A percentile compares a stretch with the other conserved stretches of the same genome.
Evolutionary conservation across 2,888 invertebrate species (phyloP).

Genomic region (Cabera pusaria): DNA sequence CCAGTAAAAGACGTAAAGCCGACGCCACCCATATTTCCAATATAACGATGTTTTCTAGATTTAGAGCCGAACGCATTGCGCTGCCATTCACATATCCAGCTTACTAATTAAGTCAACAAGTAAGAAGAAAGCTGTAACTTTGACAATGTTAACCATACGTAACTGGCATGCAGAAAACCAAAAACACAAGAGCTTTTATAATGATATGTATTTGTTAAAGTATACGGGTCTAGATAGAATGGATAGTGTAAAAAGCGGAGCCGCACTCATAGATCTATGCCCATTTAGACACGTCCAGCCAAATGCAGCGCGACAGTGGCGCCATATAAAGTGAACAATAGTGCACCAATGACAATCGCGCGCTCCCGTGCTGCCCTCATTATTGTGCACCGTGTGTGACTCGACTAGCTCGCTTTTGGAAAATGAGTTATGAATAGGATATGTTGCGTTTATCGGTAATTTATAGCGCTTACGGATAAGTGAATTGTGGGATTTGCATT

Average conservation of each 20-base stretch:
- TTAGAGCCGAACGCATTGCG: conserved; percentile 71
- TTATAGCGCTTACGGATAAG: conserved; percentile 13
- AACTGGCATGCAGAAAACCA: conserved; percentile 58
- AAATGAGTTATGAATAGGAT: conserved; percentile 37
- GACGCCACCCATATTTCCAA: conserved; percentile 73
- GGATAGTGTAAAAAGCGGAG: conserved; percentile 60
- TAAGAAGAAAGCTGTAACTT: conserved; percentile 80
- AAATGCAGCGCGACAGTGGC: conserved; percentile 67
- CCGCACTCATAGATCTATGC: conserved; percentile 78
- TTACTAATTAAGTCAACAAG: conserved; percentile 81
- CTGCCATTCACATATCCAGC: conserved; percentile 82
- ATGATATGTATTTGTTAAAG: conserved; percentile 4
- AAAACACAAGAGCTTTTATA: conserved; percentile 40
- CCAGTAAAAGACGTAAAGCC: conserved; percentile 44
- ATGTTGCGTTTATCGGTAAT: conserved; percentile 24
- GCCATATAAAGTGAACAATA: conserved; percentile 81
- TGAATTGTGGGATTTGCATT: conserved; percentile 10
- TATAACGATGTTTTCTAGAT: conserved; percentile 75
- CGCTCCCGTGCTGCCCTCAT: conserved; percentile 63
- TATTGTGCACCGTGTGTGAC: conserved; percentile 64
- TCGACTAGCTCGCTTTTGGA: conserved; percentile 34
- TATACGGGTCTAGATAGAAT: conserved; percentile 40
- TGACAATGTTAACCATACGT: conserved; percentile 81
- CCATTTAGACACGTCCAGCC: conserved; percentile 72
- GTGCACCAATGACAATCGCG: conserved; percentile 72